Base-by-base conservation (phyloP, 2,797 vertebrate genomes). In the Gymnocypris eckloni region DNA sequence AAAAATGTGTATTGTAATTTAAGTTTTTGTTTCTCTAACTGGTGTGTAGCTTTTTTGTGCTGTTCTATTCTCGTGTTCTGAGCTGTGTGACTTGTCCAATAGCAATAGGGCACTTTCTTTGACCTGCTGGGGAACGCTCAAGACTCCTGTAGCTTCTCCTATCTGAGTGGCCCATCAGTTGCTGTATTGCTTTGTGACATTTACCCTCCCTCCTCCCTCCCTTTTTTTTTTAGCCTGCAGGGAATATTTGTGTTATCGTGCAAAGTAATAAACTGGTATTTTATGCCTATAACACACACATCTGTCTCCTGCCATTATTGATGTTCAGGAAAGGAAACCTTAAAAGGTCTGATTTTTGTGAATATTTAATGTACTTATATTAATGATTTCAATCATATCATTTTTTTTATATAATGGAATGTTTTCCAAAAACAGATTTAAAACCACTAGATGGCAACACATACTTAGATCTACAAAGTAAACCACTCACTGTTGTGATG, bases 211-310 rank as follows among this genome's bases (percentile, higher is more conserved):
- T 71, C 88, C 48, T 2, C 28, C 28, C 28, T 2, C 28, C 28
- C 28, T 28, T 28, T 28, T 91, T 54, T 67, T 96, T 97, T 97
- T 97, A 96, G 97, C 96, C 97, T 98, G 98, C 97, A 98, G 98
- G 98, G 97, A 98, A 93, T 95, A 95, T 92, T 95, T 97, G 97
- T 98, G 97, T 99, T 97, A 93, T 96, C 96, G 97, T 99, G 97
- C 96, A 97, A 96, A 95, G 94, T 95, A 97, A 96, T 97, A 97
- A 97, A 97, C 93, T 95, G 97, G 97, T 97, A 97, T 97, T 97
- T 96, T 92, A 97, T 97, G 97, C 97, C 97, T 96, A 92, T 89
- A 90, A 91, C 79, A 59, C 73, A 77, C 33, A 41, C 16, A 41
- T 52, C 25, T 43, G 79, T 45, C 48, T 88, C 22, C 6, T 87